Base-by-base conservation (phyloP, 2,888 invertebrate species). In the Oegoconia quadripuncta region DNA sequence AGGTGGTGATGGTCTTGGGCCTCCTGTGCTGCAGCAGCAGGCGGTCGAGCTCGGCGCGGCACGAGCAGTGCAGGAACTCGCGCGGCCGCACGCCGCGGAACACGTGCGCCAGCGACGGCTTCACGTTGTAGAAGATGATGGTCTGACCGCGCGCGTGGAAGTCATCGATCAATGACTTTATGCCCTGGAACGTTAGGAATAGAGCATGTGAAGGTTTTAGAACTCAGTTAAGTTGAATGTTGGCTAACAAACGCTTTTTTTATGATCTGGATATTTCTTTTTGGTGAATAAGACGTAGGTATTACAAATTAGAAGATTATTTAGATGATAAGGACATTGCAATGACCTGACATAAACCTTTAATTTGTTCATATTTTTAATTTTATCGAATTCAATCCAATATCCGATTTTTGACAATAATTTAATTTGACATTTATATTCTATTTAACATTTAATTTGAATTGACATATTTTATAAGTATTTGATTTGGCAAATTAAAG, bases 71-170 rank as follows among this genome's bases (percentile, higher is more conserved):
- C 55, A 90, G 84, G 69, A 93, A 92, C 64, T 90, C 89, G 41
- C 89, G 89, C 28, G 93, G 92, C n/a, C 89, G 89, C 37, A 93
- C 89, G 20, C 92, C 93, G 59, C 91, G 91, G 63, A 94, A 91
- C 43, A 93, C 91, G 2, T 89, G 88, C 55, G 91, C 91, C 16
- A 93, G 91, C 43, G 93, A 92, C 9, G 93, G 92, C 70, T 93
- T 93, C 51, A 93, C 82, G 73, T 93, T 93, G 79, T 90, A 93
- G 79, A 93, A 93, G 64, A 93, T 91, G 31, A 93, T 74, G 1
- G 92, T 89, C 74, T 93, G 93, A 14, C 90, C 90, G 47, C 93
- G 88, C 17, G 78, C 73, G 38, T 92, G 89, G 74, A 93, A 93
- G 71, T 93, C 93, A 53, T 91, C 90, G 42, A 92, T 93, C 48